Percentiles rank a stretch among this genome's conserved stretches.
These are phyloP conservation scores for Micromys minutus DNA, from an alignment of 2,113 vertebrate genomes.

Conservation along the genomic window DNA sequence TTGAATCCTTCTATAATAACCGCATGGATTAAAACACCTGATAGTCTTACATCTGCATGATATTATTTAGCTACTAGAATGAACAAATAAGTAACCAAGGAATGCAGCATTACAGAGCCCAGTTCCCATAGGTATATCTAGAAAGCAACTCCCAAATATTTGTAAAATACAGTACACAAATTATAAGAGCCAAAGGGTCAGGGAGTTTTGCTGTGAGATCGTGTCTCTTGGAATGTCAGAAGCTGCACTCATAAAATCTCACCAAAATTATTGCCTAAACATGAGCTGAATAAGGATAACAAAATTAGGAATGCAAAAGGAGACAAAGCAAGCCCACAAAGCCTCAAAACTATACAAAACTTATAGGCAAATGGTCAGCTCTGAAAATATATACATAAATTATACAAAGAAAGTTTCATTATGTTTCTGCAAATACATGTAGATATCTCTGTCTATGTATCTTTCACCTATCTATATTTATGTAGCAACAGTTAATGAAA, in stretches of 20 bases:
- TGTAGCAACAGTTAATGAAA: background rate
- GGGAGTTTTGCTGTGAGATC: background rate
- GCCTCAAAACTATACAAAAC: background rate
- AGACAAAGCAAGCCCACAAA: background rate
- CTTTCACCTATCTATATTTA: background rate
- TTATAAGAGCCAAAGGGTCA: background rate
- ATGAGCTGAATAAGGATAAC: background rate
- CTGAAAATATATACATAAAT: background rate
- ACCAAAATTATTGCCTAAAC: background rate
- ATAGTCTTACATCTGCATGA: background rate
- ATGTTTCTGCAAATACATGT: background rate
- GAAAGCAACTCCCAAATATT: background rate
- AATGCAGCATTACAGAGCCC: background rate
- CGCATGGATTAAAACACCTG: background rate
- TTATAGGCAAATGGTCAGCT: background rate
- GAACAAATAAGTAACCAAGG: slow-evolving; percentile 4
- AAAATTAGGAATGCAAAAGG: background rate
- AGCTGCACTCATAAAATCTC: background rate
- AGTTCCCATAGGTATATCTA: background rate
- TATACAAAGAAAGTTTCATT: background rate
- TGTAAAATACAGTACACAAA: background rate
- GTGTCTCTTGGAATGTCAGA: background rate
- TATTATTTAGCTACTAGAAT: background rate
- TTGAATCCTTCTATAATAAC: background rate
- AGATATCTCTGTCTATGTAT: background rate